Evolutionary conservation across 30 jellyfish, hydroid and myxozoan genomes (phyloP).

Genomic region (Aurelia sp.): DNA sequence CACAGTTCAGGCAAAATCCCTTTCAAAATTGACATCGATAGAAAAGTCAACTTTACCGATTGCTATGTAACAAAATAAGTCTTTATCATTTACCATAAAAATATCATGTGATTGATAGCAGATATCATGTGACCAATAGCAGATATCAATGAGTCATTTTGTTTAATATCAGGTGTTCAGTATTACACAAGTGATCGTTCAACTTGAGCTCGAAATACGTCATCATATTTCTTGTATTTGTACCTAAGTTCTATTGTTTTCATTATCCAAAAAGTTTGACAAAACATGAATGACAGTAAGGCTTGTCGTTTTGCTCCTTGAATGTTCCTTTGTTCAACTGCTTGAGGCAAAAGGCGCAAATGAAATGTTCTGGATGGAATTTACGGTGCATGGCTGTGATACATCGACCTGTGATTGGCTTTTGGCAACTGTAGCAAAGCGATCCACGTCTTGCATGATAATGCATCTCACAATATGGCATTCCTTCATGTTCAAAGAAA

Average conservation of each 20-base stretch:
- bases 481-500: slow-evolving; percentile 94
- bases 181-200: not conserved
- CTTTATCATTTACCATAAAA: not conserved
- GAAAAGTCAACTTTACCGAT: too few relatives aligned
- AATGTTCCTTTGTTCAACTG: slow-evolving; percentile 93
- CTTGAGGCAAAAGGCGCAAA: slow-evolving; percentile 95
- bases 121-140: not conserved
- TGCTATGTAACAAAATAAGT: too few relatives aligned
- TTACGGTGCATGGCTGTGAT: slow-evolving; percentile 96
- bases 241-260: not conserved
- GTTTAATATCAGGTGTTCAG: not conserved
- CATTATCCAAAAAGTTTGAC: slow-evolving; percentile 86
- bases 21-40: too few relatives aligned
- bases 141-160: slow-evolving; percentile 6
- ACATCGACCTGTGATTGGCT: slow-evolving; percentile 95
- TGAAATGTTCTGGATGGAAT: slow-evolving; percentile 97
- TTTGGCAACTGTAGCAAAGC: slow-evolving; percentile 96
- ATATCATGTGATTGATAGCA: slow-evolving; percentile 4
- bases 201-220: not conserved
- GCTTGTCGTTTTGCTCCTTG: slow-evolving; percentile 95
- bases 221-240: not conserved
- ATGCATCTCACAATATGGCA: slow-evolving; percentile 98
- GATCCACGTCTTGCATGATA: slow-evolving; percentile 98
- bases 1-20: too few relatives aligned
- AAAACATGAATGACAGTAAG: slow-evolving; percentile 94